Base-by-base conservation (phyloP, 2,797 vertebrate genomes). In the Gymnopithys bicolor region DNA sequence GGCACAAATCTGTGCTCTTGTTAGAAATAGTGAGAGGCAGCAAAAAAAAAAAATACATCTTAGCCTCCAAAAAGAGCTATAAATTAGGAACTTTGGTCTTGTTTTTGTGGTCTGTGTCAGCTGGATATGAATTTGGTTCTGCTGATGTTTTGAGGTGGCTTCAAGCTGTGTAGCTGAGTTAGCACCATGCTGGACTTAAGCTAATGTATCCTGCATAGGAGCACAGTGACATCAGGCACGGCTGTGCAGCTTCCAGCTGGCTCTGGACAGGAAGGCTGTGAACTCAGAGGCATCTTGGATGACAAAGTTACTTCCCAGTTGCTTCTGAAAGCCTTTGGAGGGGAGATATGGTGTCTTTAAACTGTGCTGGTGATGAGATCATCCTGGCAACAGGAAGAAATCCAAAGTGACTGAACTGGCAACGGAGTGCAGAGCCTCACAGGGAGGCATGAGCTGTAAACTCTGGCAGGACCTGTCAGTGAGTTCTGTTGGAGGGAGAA, bases 221-320 rank as follows among this genome's bases (percentile, higher is more conserved):
- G 68, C 56, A 30, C 3, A 16, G 75, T 46, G 68, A 13, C 69
- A 30, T 39, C 74, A 86, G 76, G 64, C 77, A 48, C 46, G 75
- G 53, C 56, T 81, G 5, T 39, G 32, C 87, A 48, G 79, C 76
- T 90, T 92, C 87, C 93, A 94, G 85, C 89, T 96, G 93, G 79
- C 91, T 88, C 70, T 48, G n/a, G 45, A 51, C 1, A 22, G 83
- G 35, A 86, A 81, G 81, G 28, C 73, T 49, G 35, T 73, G 76
- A 93, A 68, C 69, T 93, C 80, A 45, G 62, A 91, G 79, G 52
- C 51, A 25, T 77, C 76, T 91, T 62, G 62, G 58, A 56, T 86
- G 55, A 62, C 76, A 87, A 27, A 83, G 55, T 78, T 15, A 59
- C 62, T 91, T 93, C 76, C 53, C 60, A 53, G 53, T 93, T 86